These are phyloP conservation scores for Malacosoma neustria DNA, from an alignment of 2,888 invertebrate genomes.

Conservation along the genomic window DNA sequence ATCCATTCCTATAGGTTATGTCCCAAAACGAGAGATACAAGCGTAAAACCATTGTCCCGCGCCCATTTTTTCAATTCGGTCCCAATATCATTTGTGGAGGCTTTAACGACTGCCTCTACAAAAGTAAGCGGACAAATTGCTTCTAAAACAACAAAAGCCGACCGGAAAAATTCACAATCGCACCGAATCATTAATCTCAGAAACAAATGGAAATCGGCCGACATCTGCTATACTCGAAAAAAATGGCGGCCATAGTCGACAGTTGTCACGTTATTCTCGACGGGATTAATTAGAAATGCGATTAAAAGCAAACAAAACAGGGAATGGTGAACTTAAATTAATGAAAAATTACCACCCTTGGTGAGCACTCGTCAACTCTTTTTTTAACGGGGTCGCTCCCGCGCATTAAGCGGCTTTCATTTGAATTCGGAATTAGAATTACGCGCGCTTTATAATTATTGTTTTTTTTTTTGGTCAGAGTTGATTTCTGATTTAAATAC, in stretches of 20 bases:
- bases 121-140: conserved; percentile 74
- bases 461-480: conserved; percentile 60
- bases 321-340: conserved; percentile 76
- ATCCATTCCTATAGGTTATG: too few species aligned
- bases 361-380: conserved; percentile 73
- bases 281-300: conserved; percentile 76
- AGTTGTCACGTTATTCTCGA: conserved; percentile 76
- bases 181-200: conserved; percentile 75
- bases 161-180: conserved; percentile 75
- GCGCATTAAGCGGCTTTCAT: conserved; percentile 76
- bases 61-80: conserved; percentile 39
- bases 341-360: conserved; percentile 76
- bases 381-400: conserved; percentile 72
- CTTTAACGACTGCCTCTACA: conserved; percentile 68
- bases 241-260: conserved; percentile 72
- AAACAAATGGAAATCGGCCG: conserved; percentile 75
- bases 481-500: conserved; percentile 55
- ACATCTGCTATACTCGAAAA: conserved; percentile 71
- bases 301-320: conserved; percentile 76
- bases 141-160: conserved; percentile 75
- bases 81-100: conserved; percentile 63
- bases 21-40: background rate
- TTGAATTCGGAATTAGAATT: conserved; percentile 76
- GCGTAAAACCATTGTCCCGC: conserved; percentile 30
- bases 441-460: conserved; percentile 75